Percentiles rank a stretch among this genome's conserved stretches.
Conservation (phyloP, 2,888 invertebrate species). For the Camponotus fellah region DNA sequence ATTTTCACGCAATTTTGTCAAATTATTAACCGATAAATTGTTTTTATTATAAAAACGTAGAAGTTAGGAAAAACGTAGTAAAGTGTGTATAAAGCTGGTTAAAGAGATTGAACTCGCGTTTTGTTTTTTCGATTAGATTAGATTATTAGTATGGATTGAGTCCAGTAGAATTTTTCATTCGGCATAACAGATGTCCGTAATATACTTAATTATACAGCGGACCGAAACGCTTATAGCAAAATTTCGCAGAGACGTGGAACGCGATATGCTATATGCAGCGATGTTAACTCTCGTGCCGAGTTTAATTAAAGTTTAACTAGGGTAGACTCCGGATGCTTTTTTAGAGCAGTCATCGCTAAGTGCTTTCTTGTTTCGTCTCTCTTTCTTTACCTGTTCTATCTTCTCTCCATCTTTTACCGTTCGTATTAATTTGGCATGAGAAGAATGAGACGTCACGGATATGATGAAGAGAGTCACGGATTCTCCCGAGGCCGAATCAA, state of each 20-base stretch:
- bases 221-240: constrained; percentile 36
- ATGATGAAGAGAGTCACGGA: constrained; percentile 44
- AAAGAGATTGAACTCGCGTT: background rate
- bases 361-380: constrained; percentile 27
- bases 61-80: background rate
- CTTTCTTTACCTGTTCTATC: constrained; percentile 8
- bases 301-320: constrained; percentile 69
- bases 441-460: background rate
- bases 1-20: constrained; percentile 17
- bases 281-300: constrained; percentile 54
- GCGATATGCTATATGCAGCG: constrained; percentile 24
- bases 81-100: background rate
- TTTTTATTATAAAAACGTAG: background rate
- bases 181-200: constrained; percentile 19
- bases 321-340: constrained; percentile 58
- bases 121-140: background rate
- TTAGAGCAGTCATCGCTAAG: constrained; percentile 61
- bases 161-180: constrained; percentile 12
- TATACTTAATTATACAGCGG: constrained; percentile 41
- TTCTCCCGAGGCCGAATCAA: constrained; percentile 46
- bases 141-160: background rate
- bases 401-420: constrained; percentile 28
- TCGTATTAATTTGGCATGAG: constrained; percentile 10
- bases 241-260: constrained; percentile 46
- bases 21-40: background rate